Base-by-base conservation (phyloP, 2,888 invertebrate species). In the Epirrhoe alternata region DNA sequence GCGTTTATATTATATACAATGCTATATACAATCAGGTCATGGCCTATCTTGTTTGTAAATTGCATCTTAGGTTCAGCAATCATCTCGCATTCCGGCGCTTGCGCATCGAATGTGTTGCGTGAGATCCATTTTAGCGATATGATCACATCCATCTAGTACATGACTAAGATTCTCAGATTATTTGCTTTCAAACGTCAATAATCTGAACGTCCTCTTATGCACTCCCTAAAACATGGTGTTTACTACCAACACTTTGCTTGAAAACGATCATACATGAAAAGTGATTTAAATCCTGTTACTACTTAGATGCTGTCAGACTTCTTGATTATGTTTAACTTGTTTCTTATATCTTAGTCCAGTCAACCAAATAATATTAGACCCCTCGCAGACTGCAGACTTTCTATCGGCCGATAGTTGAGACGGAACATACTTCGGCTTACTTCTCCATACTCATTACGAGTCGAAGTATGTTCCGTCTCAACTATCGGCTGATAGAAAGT, bases 1-100 rank as follows among this genome's bases (percentile, higher is more conserved):
- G 24, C 33, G 58, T 33, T 50, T 50, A n/a, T 47, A 51, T 24
- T 57, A 49, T 59, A 52, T 50, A 8, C 16, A 35, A 10, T 24
- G 60, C 16, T 47, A 14, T 50, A n/a, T 42, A 52, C 6, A 60
- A 33, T 42, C 58, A 62, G 53, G 61, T 55, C 58, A 62, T 45
- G 62, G 54, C 1, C 24, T 61, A 66, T 61, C 61, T 58, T 60
- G 65, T 62, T 59, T 33, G 30, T 59, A 31, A 55, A 55, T 24
- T 38, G 10, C 55, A 47, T 56, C 16, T 51, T 60, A 54, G 33
- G 52, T 45, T 55, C 47, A 52, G 53, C 58, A 54, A 62, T 58
- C 66, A 50, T 33, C 55, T 47, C 24, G 42, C 59, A 63, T 66
- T 62, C 65, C 60, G 24, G 8, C 47, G 30, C 63, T 54, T 16